Percentiles rank a stretch among this genome's conserved stretches.
phyloP scores from a whole-genome alignment of 2,113 vertebrate species.

The Caranx melampygus region DNA sequence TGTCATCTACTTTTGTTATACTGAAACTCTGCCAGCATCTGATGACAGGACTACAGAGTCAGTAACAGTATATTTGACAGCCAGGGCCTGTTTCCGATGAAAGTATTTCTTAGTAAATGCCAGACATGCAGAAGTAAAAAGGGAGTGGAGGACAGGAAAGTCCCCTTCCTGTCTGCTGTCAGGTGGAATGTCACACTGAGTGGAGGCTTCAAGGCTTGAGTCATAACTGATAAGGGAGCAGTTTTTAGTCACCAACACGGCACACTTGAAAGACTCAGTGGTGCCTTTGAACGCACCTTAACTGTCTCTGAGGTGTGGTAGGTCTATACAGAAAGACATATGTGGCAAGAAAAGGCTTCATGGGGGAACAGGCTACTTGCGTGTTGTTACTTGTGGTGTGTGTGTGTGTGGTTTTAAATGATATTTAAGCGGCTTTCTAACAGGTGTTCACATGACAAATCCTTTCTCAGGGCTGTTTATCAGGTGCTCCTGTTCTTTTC shows the following conservation, averaged over 20 bases:
- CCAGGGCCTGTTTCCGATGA: constrained; percentile 6
- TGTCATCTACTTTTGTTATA: constrained; percentile 17
- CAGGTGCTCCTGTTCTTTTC: constrained; percentile 1
- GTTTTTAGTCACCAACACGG: constrained; percentile 8
- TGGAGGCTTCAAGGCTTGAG: constrained; percentile 46
- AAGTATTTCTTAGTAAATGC: constrained; percentile 56
- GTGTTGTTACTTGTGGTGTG: neutral
- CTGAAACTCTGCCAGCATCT: neutral
- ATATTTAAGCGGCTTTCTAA: neutral
- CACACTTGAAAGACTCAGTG: constrained; percentile 38
- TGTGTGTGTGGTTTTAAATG: neutral
- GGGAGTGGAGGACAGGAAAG: constrained; percentile 70
- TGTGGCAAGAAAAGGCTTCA: neutral
- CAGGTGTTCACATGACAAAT: neutral
- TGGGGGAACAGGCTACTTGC: neutral
- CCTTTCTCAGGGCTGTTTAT: neutral
- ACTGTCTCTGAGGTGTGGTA: constrained; percentile 45
- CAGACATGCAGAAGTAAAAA: constrained; percentile 35
- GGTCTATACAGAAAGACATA: neutral
- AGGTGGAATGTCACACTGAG: constrained; percentile 71
- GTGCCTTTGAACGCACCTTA: constrained; percentile 61
- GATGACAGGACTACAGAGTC: neutral
- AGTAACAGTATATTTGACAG: constrained; percentile 27
- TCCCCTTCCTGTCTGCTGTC: constrained; percentile 66
- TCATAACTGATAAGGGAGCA: constrained; percentile 65